phyloP scores from a whole-genome alignment of 2,113 vertebrate genomes.

The Caloenas nicobarica region DNA sequence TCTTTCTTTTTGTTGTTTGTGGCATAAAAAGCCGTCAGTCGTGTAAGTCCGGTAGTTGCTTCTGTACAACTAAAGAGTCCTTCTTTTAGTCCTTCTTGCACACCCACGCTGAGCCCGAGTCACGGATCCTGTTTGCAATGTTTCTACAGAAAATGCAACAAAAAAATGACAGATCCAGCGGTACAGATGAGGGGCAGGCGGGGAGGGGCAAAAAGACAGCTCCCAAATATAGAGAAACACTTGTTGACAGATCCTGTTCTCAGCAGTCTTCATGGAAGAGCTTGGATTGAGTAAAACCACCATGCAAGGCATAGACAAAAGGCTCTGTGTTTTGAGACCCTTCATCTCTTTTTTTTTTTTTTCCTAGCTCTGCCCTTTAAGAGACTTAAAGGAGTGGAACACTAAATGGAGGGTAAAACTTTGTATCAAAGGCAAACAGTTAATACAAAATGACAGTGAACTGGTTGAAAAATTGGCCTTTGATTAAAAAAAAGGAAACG shows the following conservation, averaged over 20 bases:
- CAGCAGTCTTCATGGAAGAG: background rate
- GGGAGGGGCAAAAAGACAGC: background rate
- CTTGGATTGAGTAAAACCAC: background rate
- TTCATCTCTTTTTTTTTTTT: rapidly evolving
- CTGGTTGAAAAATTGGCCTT: background rate
- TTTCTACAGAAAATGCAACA: background rate
- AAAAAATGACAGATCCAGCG: background rate
- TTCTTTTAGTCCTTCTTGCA: background rate
- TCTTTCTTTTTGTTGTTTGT: background rate
- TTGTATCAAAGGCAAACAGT: background rate
- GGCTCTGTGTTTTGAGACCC: background rate
- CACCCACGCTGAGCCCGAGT: background rate
- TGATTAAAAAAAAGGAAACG: background rate
- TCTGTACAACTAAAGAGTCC: background rate
- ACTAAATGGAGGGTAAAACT: background rate
- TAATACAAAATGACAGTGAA: background rate
- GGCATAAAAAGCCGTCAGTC: background rate
- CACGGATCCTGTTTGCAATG: background rate
- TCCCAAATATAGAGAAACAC: background rate
- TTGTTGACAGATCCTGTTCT: background rate
- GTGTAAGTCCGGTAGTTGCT: rapidly evolving
- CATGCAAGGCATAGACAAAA: background rate
- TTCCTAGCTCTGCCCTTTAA: background rate
- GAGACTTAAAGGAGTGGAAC: background rate
- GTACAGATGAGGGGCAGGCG: background rate